Percentiles rank a stretch among this genome's conserved stretches.
phyloP scores from a whole-genome alignment of 2,888 invertebrate species.

The Lampropteryx suffumata region DNA sequence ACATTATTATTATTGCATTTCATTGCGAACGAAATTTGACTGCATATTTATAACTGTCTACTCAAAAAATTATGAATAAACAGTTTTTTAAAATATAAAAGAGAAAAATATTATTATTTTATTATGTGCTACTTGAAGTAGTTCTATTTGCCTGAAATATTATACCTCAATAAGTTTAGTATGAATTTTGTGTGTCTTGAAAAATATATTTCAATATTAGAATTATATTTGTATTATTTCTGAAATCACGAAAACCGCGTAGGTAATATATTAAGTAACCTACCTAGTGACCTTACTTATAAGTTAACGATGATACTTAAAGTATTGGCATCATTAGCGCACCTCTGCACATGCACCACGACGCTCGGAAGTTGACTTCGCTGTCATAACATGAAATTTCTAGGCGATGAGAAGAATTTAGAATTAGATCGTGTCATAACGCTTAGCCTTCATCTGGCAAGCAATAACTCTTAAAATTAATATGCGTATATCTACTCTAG shows the following conservation, averaged over 20 bases:
- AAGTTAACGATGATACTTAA: too few relatives aligned
- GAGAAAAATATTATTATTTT: constrained; percentile 59
- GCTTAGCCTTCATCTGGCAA: too few relatives aligned
- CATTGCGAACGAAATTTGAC: constrained; percentile 52
- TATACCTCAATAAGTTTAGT: constrained; percentile 80
- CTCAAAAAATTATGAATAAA: constrained; percentile 51
- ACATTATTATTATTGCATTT: constrained; percentile 54
- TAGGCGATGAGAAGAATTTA: too few relatives aligned
- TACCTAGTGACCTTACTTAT: too few relatives aligned
- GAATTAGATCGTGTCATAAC: too few relatives aligned
- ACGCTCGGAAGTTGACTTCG: too few relatives aligned
- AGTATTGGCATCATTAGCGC: too few relatives aligned
- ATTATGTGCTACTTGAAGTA: constrained; percentile 66
- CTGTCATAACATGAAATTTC: too few relatives aligned
- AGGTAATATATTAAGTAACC: too few relatives aligned
- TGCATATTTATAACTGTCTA: constrained; percentile 48
- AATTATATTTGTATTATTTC: constrained; percentile 59
- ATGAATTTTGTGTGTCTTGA: constrained; percentile 75
- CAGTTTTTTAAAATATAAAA: constrained; percentile 46
- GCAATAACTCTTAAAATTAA: too few relatives aligned
- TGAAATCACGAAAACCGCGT: background rate
- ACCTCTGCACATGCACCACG: too few relatives aligned
- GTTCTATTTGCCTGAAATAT: constrained; percentile 72
- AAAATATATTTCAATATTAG: constrained; percentile 74
- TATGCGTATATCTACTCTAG: too few relatives aligned